Evolutionary conservation across 1,140 invertebrate species (phyloP).

Genomic region (Parasteatoda tepidariorum): DNA sequence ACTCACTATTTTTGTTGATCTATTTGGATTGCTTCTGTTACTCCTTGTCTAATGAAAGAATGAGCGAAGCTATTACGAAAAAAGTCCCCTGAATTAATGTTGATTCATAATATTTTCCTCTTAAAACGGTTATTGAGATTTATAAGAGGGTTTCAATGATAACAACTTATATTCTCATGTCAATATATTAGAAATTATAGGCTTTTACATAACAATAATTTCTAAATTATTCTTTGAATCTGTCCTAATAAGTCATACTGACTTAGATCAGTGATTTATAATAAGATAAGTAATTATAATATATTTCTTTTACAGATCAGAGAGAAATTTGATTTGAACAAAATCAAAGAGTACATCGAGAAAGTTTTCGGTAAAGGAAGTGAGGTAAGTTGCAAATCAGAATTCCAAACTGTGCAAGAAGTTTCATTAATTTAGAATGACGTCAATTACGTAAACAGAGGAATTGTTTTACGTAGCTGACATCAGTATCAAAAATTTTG

Average conservation of each 20-base stretch:
- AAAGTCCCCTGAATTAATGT: no score
- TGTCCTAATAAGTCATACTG: background rate
- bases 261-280: background rate
- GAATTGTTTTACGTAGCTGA: background rate
- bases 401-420: background rate
- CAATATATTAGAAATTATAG: background rate
- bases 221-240: background rate
- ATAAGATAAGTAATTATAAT: background rate
- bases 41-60: no score
- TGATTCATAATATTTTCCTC: no score
- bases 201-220: background rate
- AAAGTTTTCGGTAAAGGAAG: conserved; percentile 9
- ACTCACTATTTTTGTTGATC: no score
- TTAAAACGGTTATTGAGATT: no score
- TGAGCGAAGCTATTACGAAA: no score
- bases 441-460: background rate
- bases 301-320: conserved; percentile 1
- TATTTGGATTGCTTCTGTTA: no score
- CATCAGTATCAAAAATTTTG: background rate
- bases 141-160: no score
- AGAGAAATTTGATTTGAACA: conserved; percentile 8
- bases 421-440: background rate
- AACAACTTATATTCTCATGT: background rate
- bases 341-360: background rate
- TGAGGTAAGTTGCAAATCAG: conserved; percentile 27